Conservation (phyloP, 2,113 vertebrate species). For the cattle (Bos taurus) region DNA sequence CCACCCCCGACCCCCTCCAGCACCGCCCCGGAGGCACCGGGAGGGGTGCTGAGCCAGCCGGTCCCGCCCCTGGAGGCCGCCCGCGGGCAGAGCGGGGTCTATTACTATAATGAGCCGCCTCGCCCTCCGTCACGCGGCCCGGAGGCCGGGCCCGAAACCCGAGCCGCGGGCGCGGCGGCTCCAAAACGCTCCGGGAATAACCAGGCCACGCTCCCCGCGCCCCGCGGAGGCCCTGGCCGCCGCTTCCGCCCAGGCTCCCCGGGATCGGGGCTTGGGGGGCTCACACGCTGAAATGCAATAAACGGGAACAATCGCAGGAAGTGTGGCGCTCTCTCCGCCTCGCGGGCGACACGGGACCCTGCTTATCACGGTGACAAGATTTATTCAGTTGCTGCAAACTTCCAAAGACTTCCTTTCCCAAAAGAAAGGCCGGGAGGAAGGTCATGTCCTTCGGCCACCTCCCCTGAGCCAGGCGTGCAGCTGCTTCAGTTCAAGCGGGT, state of each 20-base stretch:
- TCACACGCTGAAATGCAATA: not conserved
- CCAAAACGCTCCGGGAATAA: not conserved
- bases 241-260: conserved; percentile 36
- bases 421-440: conserved; percentile 41
- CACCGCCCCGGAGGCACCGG: not conserved
- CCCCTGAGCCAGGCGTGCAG: not conserved
- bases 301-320: conserved; percentile 66
- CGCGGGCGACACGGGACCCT: not conserved
- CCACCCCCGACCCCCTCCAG: not conserved
- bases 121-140: not conserved
- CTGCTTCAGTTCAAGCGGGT: not conserved
- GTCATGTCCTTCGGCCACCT: conserved; percentile 1
- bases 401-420: conserved; percentile 62
- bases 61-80: not conserved
- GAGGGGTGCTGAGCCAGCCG: fast-evolving
- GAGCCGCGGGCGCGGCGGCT: fast-evolving
- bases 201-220: fast-evolving
- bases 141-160: not conserved
- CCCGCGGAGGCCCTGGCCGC: not conserved
- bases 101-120: not conserved
- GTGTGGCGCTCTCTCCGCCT: not conserved
- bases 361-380: conserved; percentile 50
- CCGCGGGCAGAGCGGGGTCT: not conserved
- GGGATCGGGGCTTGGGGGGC: not conserved
- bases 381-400: conserved; percentile 51